phyloP scores from a whole-genome alignment of 2,888 invertebrate genomes.

The Argyresthia goedartella region DNA sequence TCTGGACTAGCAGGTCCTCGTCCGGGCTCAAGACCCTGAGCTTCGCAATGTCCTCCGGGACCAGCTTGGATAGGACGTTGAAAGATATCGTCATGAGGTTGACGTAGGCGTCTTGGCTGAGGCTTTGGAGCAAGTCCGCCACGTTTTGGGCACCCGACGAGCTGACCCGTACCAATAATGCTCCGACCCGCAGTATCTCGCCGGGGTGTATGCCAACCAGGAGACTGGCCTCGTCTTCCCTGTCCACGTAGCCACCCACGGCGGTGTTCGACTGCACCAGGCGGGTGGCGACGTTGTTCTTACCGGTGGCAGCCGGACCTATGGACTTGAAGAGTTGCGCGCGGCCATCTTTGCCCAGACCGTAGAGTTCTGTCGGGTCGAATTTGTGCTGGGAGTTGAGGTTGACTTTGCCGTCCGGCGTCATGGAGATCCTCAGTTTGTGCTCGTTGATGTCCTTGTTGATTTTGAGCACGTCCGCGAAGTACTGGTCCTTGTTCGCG shows the following conservation, averaged over 20 bases:
- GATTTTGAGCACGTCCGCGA: constrained; percentile 61
- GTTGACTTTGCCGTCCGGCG: constrained; percentile 39
- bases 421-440: constrained; percentile 58
- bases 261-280: constrained; percentile 25
- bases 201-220: constrained; percentile 49
- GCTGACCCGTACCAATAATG: constrained; percentile 40
- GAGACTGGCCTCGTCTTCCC: constrained; percentile 27
- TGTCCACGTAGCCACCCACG: constrained; percentile 23
- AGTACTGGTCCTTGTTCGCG: constrained; percentile 66
- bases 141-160: constrained; percentile 46
- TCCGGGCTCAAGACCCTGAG: constrained; percentile 47
- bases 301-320: constrained; percentile 33
- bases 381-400: constrained; percentile 53
- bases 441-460: constrained; percentile 67
- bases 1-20: constrained; percentile 49
- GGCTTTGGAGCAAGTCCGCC: constrained; percentile 36
- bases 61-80: constrained; percentile 39
- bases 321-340: constrained; percentile 38
- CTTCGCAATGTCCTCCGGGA: constrained; percentile 46
- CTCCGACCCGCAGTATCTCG: constrained; percentile 48
- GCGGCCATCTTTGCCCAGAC: constrained; percentile 36
- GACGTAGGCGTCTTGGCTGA: constrained; percentile 46
- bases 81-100: constrained; percentile 51
- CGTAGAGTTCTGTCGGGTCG: constrained; percentile 43
- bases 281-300: constrained; percentile 39